A percentile compares a stretch with the other conserved stretches of the same genome.
Conservation (phyloP, 2,797 vertebrate genomes). For the Melanotaenia boesemani region DNA sequence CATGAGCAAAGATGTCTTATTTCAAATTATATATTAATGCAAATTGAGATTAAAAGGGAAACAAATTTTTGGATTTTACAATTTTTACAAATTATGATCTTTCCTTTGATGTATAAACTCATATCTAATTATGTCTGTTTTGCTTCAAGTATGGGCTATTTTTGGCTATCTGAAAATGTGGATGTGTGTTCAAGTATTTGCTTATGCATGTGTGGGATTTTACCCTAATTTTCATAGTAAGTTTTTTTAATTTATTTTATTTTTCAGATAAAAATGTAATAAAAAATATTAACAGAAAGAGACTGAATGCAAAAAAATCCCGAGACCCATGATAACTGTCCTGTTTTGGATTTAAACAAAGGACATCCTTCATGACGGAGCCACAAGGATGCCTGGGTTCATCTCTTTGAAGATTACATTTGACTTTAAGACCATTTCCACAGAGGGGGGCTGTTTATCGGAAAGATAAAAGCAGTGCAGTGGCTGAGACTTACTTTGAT, state of each 20-base stretch:
- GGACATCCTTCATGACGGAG: slow-evolving; percentile 22
- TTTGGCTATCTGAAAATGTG: neutral
- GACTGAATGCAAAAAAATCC: slow-evolving; percentile 1
- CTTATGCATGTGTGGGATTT: neutral
- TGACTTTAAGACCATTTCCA: slow-evolving; percentile 44
- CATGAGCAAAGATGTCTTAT: slow-evolving; percentile 1
- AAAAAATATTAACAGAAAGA: slow-evolving; percentile 19
- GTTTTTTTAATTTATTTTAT: neutral
- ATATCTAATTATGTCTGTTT: no score
- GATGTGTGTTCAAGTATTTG: neutral
- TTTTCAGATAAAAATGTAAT: neutral
- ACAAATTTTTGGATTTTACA: no score
- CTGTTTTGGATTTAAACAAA: slow-evolving; percentile 47
- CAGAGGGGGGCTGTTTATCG: slow-evolving; percentile 48
- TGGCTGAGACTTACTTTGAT: slow-evolving; percentile 45
- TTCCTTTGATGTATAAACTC: no score
- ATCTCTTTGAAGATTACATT: slow-evolving; percentile 66
- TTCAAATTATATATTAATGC: no score
- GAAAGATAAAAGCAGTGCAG: slow-evolving; percentile 50
- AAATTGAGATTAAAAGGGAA: no score
- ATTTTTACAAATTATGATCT: no score
- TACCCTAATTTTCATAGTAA: neutral
- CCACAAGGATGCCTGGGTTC: slow-evolving; percentile 35
- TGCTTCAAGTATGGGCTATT: neutral
- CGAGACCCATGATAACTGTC: slow-evolving; percentile 34